These are phyloP conservation scores for Hypsopygia costalis DNA, from an alignment of 2,888 invertebrate genomes.

Conservation along the genomic window DNA sequence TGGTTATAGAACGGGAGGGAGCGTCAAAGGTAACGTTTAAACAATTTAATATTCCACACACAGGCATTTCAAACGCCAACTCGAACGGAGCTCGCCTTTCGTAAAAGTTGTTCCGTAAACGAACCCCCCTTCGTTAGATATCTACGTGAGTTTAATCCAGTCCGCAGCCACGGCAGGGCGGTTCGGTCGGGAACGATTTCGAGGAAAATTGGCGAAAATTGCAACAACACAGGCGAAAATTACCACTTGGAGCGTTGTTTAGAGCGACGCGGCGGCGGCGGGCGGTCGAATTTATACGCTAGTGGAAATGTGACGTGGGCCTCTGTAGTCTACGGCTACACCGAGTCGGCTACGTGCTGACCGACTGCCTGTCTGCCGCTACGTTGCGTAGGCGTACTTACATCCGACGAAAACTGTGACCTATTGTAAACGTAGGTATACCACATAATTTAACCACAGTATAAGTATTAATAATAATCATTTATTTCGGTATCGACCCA, in stretches of 20 bases:
- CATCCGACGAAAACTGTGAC: too few relatives aligned
- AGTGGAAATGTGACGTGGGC: constrained; percentile 49
- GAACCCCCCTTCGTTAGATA: constrained; percentile 77
- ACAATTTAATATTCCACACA: constrained; percentile 79
- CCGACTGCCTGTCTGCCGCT: neutral
- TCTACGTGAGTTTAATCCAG: constrained; percentile 79
- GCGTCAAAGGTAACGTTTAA: constrained; percentile 74
- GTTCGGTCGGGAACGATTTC: constrained; percentile 59
- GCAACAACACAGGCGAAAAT: constrained; percentile 75
- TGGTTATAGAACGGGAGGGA: constrained; percentile 49
- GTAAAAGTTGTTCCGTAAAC: constrained; percentile 74
- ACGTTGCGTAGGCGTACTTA: too few relatives aligned
- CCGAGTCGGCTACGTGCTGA: constrained; percentile 18
- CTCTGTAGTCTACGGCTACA: constrained; percentile 35
- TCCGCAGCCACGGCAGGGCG: constrained; percentile 46
- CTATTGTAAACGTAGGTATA: too few relatives aligned
- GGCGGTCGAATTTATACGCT: constrained; percentile 54
- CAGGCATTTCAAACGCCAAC: constrained; percentile 74
- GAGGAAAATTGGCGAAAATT: constrained; percentile 74
- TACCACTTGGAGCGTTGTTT: constrained; percentile 72
- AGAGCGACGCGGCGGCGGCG: constrained; percentile 33
- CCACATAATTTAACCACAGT: too few relatives aligned
- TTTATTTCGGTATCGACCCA: too few relatives aligned
- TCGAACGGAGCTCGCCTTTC: constrained; percentile 72
- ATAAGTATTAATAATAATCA: too few relatives aligned